Conservation (phyloP, 2,113 vertebrate genomes). For the Haliaeetus leucogaster region DNA sequence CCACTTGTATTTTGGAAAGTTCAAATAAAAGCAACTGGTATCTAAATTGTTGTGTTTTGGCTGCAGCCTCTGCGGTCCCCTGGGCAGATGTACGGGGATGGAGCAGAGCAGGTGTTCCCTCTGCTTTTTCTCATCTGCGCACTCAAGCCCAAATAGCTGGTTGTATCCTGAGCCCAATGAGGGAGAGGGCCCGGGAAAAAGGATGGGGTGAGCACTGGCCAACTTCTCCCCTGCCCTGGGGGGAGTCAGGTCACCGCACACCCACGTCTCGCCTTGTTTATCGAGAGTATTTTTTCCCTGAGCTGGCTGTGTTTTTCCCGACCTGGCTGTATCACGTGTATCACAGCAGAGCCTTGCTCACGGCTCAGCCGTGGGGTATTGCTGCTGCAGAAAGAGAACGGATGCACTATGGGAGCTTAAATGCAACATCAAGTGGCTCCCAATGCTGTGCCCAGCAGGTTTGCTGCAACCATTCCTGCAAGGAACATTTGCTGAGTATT, state of each 20-base stretch:
- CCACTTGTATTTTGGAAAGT: not conserved
- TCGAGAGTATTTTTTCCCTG: not conserved
- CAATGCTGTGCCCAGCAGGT: not conserved
- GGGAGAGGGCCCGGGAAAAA: not conserved
- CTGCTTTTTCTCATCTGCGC: not conserved
- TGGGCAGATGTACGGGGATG: not conserved
- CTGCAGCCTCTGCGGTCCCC: not conserved
- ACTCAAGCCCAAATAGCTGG: not conserved
- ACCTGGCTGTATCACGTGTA: not conserved
- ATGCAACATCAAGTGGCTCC: not conserved
- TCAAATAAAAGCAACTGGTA: not conserved
- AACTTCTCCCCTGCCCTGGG: not conserved
- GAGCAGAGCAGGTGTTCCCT: not conserved
- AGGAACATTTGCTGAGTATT: not conserved
- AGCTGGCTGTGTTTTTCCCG: not conserved
- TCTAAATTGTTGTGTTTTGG: not conserved
- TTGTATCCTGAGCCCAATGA: not conserved
- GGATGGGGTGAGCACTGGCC: not conserved
- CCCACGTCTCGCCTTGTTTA: not conserved
- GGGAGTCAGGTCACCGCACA: not conserved
- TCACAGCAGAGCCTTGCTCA: not conserved
- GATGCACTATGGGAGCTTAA: not conserved
- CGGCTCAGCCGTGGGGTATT: fast-evolving
- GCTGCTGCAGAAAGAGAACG: not conserved
- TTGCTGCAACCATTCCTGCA: not conserved